Evolutionary conservation across 1,140 invertebrate species (phyloP).

Genomic region (Drosophila guanche): DNA sequence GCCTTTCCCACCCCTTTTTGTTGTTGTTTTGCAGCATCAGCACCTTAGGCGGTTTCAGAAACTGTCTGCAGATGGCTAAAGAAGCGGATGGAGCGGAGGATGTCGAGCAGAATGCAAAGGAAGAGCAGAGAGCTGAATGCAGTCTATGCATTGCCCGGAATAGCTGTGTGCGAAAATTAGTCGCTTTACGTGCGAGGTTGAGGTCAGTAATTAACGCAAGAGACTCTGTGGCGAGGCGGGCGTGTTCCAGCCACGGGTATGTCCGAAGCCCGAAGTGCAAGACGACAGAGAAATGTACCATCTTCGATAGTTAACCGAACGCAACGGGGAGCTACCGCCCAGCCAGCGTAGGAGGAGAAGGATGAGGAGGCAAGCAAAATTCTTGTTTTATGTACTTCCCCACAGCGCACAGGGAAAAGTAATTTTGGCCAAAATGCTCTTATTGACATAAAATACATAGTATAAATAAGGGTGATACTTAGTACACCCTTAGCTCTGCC

Average conservation of each 20-base stretch:
- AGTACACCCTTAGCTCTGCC: constrained; percentile 12
- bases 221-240: constrained; percentile 5
- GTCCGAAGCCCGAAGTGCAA: constrained; percentile 43
- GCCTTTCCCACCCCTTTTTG: too few species aligned
- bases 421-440: constrained; percentile 67
- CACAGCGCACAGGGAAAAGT: constrained; percentile 33
- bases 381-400: constrained; percentile 29
- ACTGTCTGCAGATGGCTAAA: constrained; percentile 2
- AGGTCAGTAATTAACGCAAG: constrained; percentile 71
- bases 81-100: too few species aligned
- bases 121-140: constrained; percentile 22
- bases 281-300: constrained; percentile 40
- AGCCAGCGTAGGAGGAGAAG: background rate
- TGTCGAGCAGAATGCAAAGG: constrained; percentile 8
- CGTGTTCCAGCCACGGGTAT: constrained; percentile 34
- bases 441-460: constrained; percentile 70
- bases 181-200: constrained; percentile 64
- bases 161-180: constrained; percentile 51
- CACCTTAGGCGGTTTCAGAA: constrained; percentile 16
- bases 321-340: too few species aligned
- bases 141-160: constrained; percentile 26
- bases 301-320: constrained; percentile 19
- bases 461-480: constrained; percentile 49
- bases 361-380: constrained; percentile 5
- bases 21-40: background rate